Evolutionary conservation across 2,113 vertebrate species (phyloP), one percentile per base, ranked within the genome.

Genomic region (Xiphophorus maculatus): DNA sequence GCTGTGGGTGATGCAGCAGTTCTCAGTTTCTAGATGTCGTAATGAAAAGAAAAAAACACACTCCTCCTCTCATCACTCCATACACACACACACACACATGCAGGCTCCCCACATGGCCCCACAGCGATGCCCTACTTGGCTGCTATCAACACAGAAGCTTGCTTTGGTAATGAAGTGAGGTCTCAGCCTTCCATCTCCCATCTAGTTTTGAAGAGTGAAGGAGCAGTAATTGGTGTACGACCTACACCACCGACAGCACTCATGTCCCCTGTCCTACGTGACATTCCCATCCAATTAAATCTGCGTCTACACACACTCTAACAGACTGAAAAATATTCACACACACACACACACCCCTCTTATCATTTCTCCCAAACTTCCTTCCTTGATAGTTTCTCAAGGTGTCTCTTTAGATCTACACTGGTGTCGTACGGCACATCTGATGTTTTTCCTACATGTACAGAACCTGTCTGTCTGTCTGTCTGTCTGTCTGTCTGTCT

Each of bases 281-380:
- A 91, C 90, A 86, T 90, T 90, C 90, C 87, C 87, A 84, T 89
- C 91, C 90, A 92, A 92, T 93, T 91, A 91, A 90, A 84, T 72
- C 69, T 66, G 61, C 42, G 40, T 83, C 80, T 73, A 0, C 78
- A 62, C 76, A 54, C 61, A 67, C 79, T 81, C 35, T 37, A 37
- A 37, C 35, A 37, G 35, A 12, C 35, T 37, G 35, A 12, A 37
- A 37, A 37, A 37, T 37, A 37, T 37, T 12, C 69, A 65, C 69
- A 64, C 64, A 69, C 71, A 63, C 72, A 62, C 61, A 69, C 69
- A 51, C 72, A 65, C 65, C 64, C 71, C 61, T 81, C 72, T 76
- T 29, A 77, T 90, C 67, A 58, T 37, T 5, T 40, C 74, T 82
- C 66, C 32, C 77, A 35, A 66, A 74, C 22, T 80, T 88, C 30